Conservation (phyloP, 2,888 invertebrate genomes). For the Nezara viridula region DNA sequence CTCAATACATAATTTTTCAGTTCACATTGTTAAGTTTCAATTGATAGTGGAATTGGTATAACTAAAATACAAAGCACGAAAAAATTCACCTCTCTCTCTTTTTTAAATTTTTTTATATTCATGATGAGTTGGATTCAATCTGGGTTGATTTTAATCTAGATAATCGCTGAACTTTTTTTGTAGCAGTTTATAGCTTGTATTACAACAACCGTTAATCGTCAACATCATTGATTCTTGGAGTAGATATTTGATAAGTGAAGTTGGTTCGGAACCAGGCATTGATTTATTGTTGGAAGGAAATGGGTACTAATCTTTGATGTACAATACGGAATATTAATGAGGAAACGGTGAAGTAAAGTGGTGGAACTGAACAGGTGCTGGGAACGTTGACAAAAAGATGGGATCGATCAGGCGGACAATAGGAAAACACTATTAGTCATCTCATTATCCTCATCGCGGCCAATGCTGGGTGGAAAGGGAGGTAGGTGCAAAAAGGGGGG, state of each 20-base stretch:
- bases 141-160: not conserved
- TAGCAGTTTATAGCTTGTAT: not conserved
- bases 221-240: not conserved
- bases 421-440: constrained; percentile 14
- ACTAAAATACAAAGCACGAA: too few relatives aligned
- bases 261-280: not conserved
- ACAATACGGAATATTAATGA: not conserved
- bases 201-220: not conserved
- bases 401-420: not conserved
- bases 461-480: not conserved
- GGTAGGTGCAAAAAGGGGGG: not conserved
- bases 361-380: not conserved
- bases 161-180: not conserved
- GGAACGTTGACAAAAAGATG: not conserved
- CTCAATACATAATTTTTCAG: too few relatives aligned
- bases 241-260: not conserved
- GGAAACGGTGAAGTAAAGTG: not conserved
- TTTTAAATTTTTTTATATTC: too few relatives aligned
- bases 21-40: too few relatives aligned
- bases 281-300: constrained; percentile 6
- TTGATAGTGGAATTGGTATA: too few relatives aligned
- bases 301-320: not conserved
- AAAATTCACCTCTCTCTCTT: too few relatives aligned
- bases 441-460: constrained; percentile 8
- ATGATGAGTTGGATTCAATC: not conserved